Percentiles rank a stretch among this genome's conserved stretches.
Evolutionary conservation across 2,888 invertebrate species (phyloP).

Genomic region (Graphium colonna): DNA sequence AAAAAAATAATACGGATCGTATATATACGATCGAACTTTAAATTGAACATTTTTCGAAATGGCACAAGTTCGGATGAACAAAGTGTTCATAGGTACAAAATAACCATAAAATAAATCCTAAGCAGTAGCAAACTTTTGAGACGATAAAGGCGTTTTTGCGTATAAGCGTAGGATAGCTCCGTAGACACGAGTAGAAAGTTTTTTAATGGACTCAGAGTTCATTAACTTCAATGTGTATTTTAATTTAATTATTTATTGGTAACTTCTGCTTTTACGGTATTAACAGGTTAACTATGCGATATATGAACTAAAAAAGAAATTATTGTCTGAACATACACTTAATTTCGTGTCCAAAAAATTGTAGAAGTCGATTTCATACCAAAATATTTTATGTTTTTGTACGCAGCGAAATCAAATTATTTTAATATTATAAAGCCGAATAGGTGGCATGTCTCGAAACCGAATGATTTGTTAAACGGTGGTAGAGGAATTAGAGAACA

Average conservation of each 20-base stretch:
- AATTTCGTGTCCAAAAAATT: too few species aligned
- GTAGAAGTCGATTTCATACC: too few species aligned
- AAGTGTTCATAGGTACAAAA: constrained; percentile 12
- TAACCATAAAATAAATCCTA: constrained; percentile 13
- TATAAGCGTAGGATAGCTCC: constrained; percentile 5
- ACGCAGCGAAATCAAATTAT: too few species aligned
- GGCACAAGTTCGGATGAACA: constrained; percentile 7
- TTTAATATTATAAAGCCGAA: too few species aligned
- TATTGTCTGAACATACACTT: too few species aligned
- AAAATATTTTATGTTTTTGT: too few species aligned
- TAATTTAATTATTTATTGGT: constrained; percentile 1
- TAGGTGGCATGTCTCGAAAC: too few species aligned
- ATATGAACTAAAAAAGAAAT: too few species aligned
- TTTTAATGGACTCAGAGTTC: constrained; percentile 10
- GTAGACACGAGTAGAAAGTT: constrained; percentile 2
- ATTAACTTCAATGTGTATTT: neutral
- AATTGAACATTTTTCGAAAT: constrained; percentile 6
- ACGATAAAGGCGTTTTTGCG: constrained; percentile 16
- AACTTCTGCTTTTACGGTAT: too few species aligned
- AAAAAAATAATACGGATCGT: neutral
- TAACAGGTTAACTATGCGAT: too few species aligned
- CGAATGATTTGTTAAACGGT: too few species aligned
- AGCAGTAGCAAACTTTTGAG: constrained; percentile 5
- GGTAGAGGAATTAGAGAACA: too few species aligned
- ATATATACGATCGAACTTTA: neutral